Percentiles rank a stretch among this genome's conserved stretches.
phyloP scores from a whole-genome alignment of 2,113 vertebrate genomes.

The Podarcis raffonei region DNA sequence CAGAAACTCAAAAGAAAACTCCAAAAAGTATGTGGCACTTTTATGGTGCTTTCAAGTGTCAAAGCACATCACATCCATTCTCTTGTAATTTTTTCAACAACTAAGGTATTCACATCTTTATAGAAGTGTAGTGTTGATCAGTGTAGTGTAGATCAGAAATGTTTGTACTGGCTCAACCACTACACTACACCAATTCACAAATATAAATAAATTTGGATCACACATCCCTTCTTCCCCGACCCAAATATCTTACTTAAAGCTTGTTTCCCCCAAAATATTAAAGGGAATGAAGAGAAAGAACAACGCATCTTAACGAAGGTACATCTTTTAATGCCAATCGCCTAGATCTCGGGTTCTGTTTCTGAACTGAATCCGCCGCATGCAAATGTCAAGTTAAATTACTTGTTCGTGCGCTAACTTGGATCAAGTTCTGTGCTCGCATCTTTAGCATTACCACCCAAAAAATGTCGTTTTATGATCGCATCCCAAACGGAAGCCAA shows the following conservation, averaged over 20 bases:
- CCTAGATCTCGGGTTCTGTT: background rate
- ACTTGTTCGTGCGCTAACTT: background rate
- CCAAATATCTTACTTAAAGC: background rate
- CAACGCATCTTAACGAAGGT: background rate
- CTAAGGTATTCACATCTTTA: background rate
- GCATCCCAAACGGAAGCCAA: background rate
- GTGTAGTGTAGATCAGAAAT: background rate
- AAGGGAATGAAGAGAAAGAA: background rate
- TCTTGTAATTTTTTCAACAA: background rate
- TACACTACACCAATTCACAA: background rate
- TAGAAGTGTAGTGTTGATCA: background rate
- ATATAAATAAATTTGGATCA: background rate
- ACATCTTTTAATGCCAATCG: background rate
- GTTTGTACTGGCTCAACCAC: background rate
- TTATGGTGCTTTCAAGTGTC: background rate
- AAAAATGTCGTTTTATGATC: background rate
- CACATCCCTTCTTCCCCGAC: too few relatives aligned
- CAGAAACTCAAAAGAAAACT: background rate
- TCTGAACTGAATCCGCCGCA: background rate
- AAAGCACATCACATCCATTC: background rate
- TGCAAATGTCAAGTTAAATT: background rate
- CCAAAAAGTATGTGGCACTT: background rate
- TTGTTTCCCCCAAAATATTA: background rate
- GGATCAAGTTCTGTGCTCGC: background rate
- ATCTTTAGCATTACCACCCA: background rate